Base-by-base conservation (phyloP, 2,797 vertebrate genomes). In the Myripristis jacobus region DNA sequence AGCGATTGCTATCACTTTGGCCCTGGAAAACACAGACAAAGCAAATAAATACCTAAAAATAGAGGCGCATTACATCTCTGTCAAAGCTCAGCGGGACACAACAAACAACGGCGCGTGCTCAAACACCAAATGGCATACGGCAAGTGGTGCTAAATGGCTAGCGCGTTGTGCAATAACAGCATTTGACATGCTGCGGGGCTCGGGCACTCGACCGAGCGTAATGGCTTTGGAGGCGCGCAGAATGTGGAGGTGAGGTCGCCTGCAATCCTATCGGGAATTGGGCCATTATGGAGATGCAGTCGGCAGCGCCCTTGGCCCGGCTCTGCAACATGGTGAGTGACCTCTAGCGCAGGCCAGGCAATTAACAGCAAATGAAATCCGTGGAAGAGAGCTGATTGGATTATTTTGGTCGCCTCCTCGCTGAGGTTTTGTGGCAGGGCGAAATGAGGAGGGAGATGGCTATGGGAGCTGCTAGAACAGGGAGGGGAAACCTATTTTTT, bases 281-380 rank as follows among this genome's bases (percentile, higher is more conserved):
- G n/a, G 70, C 57, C 80, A 83, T 87, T 83, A 87, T 78, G 72
- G 70, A 79, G 65, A 87, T 80, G 66, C 53, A 48, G 79, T 54
- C 70, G 0, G 53, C 66, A 18, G 64, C 11, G 57, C 70, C 75
- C 69, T 83, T 75, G 75, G 66, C 76, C 76, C 81, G 5, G 47
- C 61, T 65, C 75, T 50, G 77, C 64, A 64, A 58, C 0, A 19
- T 57, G 60, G 56, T 10, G 16, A 73, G 57, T 83, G 86, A 90
- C 85, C 89, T 89, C 85, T 48, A 80, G 60, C 0, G 0, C 65
- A 62, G 53, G 52, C 48, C 2, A 67, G 69, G 70, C 85, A 87
- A 87, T 90, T 87, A 89, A 67, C 55, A 29, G 76, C 66, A 78
- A 87, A 85, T 87, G 53, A 79, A 85, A 88, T 78, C 74, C 74